Evolutionary conservation across 2,113 vertebrate genomes (phyloP), one percentile per base, ranked within the genome.

Genomic region (Trachemys scripta): DNA sequence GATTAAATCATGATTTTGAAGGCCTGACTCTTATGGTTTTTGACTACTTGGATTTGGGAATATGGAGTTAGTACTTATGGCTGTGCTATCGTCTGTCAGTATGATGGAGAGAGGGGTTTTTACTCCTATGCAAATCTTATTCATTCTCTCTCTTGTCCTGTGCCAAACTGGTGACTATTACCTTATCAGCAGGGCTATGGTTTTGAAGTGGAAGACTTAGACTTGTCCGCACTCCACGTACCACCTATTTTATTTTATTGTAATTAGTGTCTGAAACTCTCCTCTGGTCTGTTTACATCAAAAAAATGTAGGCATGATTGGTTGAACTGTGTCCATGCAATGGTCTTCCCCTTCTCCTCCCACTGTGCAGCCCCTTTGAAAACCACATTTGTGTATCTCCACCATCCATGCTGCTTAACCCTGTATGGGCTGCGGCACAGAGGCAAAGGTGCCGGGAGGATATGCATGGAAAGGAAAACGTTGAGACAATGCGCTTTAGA

Each of bases 361-460:
- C 5, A 1, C 84, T n/a, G 31, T n/a, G 62, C 35, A n/a, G 6
- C 35, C 16, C 14, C 17, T 69, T n/a, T n/a, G 31, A 3, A 19
- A 69, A 50, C 87, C 88, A 81, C 3, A 27, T 4, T 22, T 85
- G 24, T 69, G 69, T 38, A 6, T 0, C 56, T 25, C 25, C 85
- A 53, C 0, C 0, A 85, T 94, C 81, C 88, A 42, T 2, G 65
- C 50, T 11, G 8, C 1, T 19, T 81, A 53, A 19, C 72, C 72
- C 86, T 79, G 20, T 80, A 2, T 11, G 72, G 78, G 35, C 62
- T 69, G 35, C 62, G 6, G 2, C 2, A 1, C 4, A 51, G 38
- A 54, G n/a, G 3, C 56, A 57, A 72, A 49, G 59, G 6, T 0
- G 0, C 0, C 0, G 11, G 45, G 25, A 38, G 16, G 50, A 38